Percentiles rank a stretch among this genome's conserved stretches.
These are phyloP conservation scores for Polietes domitor DNA, from an alignment of 2,888 invertebrate genomes.

Conservation along the genomic window DNA sequence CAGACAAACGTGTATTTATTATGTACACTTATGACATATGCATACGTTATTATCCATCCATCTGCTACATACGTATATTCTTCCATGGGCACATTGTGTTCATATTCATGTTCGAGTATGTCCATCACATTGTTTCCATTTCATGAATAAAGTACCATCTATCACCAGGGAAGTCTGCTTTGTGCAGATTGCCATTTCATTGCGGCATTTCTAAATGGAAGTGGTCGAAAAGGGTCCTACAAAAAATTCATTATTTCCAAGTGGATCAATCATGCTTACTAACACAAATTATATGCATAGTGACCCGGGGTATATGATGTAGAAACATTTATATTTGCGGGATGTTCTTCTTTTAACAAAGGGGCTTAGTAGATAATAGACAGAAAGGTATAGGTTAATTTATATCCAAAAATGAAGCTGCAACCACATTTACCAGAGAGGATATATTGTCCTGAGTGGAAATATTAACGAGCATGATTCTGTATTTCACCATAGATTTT, in stretches of 20 bases:
- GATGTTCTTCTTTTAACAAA: too few relatives aligned
- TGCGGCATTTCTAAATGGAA: not conserved
- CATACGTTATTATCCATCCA: conserved; percentile 10
- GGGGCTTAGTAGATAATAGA: too few relatives aligned
- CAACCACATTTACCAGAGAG: too few relatives aligned
- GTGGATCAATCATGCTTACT: conserved; percentile 19
- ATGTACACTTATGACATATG: not conserved
- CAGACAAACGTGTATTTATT: conserved; percentile 5
- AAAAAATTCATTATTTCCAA: conserved; percentile 17
- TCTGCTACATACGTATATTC: not conserved
- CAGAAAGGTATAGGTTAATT: too few relatives aligned
- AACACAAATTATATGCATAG: not conserved
- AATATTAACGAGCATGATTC: too few relatives aligned
- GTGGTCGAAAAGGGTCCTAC: not conserved
- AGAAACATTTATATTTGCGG: too few relatives aligned
- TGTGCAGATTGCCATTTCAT: too few relatives aligned
- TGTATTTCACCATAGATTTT: too few relatives aligned
- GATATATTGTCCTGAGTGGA: too few relatives aligned
- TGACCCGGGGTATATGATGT: too few relatives aligned
- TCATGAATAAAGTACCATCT: not conserved
- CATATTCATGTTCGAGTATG: too few relatives aligned
- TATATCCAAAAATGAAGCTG: too few relatives aligned
- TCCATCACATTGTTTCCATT: not conserved
- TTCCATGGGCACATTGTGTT: not conserved
- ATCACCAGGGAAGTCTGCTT: not conserved